Evolutionary conservation across 1,140 invertebrate genomes (phyloP).

Genomic region (Archegozetes longisetosus): DNA sequence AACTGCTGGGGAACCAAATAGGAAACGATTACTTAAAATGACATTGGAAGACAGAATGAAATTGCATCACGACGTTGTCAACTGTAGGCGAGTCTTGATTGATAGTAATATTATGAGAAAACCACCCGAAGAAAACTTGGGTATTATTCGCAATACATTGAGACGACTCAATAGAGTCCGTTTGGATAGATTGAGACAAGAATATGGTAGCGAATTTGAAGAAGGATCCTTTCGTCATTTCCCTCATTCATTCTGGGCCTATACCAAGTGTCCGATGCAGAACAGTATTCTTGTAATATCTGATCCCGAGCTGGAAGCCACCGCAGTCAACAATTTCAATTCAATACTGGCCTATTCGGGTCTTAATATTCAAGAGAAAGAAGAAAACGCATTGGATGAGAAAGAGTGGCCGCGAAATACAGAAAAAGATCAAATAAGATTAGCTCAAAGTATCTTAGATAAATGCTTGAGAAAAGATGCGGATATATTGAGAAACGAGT

Average conservation of each 20-base stretch:
- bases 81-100: slow-evolving; percentile 50
- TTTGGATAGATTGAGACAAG: slow-evolving; percentile 46
- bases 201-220: slow-evolving; percentile 21
- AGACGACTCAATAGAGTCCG: slow-evolving; percentile 64
- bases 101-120: slow-evolving; percentile 63
- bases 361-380: slow-evolving; percentile 36
- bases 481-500: slow-evolving; percentile 58
- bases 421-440: slow-evolving; percentile 69
- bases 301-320: slow-evolving; percentile 63
- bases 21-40: slow-evolving; percentile 18
- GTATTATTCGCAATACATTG: slow-evolving; percentile 71
- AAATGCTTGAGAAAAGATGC: slow-evolving; percentile 70
- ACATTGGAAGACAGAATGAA: slow-evolving; percentile 52
- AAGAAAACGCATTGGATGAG: not conserved
- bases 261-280: slow-evolving; percentile 54
- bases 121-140: slow-evolving; percentile 54
- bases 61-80: slow-evolving; percentile 54
- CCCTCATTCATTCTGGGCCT: slow-evolving; percentile 73
- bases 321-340: slow-evolving; percentile 49
- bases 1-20: not conserved
- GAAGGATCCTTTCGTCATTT: slow-evolving; percentile 76
- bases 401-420: slow-evolving; percentile 19
- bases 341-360: slow-evolving; percentile 58
- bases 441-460: slow-evolving; percentile 75
- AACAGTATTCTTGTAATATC: slow-evolving; percentile 65